Conservation (phyloP, 2,888 invertebrate species). For the Herminia tarsipennalis region DNA sequence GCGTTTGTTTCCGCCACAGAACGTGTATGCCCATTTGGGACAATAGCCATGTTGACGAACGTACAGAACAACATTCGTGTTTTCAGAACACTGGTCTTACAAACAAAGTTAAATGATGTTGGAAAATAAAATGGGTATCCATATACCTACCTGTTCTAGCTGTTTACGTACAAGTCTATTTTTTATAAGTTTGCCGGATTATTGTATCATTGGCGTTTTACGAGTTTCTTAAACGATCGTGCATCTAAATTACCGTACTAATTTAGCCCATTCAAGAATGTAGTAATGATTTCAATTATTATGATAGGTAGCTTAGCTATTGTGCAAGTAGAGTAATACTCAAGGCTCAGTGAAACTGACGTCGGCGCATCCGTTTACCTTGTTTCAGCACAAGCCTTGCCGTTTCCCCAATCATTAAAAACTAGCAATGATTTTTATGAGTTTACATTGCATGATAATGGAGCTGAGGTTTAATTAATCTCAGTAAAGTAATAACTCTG, state of each 20-base stretch:
- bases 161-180: no score
- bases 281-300: conserved; percentile 29
- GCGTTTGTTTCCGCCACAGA: conserved; percentile 68
- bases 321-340: conserved; percentile 59
- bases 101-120: conserved; percentile 50
- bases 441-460: conserved; percentile 1
- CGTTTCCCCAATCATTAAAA: conserved; percentile 47
- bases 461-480: no score
- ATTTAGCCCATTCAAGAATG: conserved; percentile 21
- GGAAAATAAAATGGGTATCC: conserved; percentile 30
- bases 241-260: conserved; percentile 6
- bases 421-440: conserved; percentile 5
- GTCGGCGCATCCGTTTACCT: conserved; percentile 66
- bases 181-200: no score
- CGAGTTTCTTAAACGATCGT: conserved; percentile 1
- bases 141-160: no score
- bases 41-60: conserved; percentile 75
- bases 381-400: conserved; percentile 51
- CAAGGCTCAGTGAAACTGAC: conserved; percentile 74
- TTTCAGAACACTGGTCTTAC: conserved; percentile 67
- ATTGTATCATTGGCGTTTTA: background rate
- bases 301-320: conserved; percentile 37
- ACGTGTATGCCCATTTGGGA: conserved; percentile 60
- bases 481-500: no score
- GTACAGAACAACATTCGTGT: conserved; percentile 69